Evolutionary conservation across 2,797 vertebrate species (phyloP), one percentile per base, ranked within the genome.

Genomic region (Odontamblyopus rebecca): DNA sequence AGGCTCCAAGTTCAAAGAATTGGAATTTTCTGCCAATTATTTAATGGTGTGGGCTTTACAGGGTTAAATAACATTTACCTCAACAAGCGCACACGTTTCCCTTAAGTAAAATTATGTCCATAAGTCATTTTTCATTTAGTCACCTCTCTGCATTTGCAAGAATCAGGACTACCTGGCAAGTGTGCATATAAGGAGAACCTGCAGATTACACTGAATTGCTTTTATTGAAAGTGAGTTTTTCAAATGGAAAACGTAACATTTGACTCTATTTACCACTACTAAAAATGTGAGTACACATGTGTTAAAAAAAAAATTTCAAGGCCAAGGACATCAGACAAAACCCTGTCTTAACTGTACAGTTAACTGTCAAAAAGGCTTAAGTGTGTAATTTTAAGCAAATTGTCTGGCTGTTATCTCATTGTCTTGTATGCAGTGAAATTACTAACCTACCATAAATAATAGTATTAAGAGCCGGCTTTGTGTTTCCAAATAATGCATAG

Each of bases 391-490:
- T 41, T 29, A 69, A 57, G 16, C 23, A 62, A 27, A 61, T 27
- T 63, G 51, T 62, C 26, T n/a, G 3, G 38, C 19, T 29, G 50
- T 4, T 44, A 59, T 72, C 27, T 38, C 18, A 62, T 50, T 54
- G 15, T 50, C 54, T 16, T 32, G 11, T 70, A 56, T 56, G 71
- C 18, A 64, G 41, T 60, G 27, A 70, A 59, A 66, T 50, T 72
- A 12, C 1, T 9, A 63, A 26, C 1, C 0, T 9, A 63, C 29
- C 1, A 1, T 53, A 26, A 61, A 72, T 69, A 9, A 50, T 44
- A 41, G 4, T 26, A 1, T 8, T 44, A 1, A 0, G 60, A 56
- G 32, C 6, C 18, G 1, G 18, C 50, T 70, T 59, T 70, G 54
- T 59, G 18, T 60, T 62, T 68, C 63, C 3, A 26, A 71, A 44